Percentiles rank a stretch among this genome's conserved stretches.
phyloP scores from a whole-genome alignment of 2,888 invertebrate genomes.

The Pachydiplax longipennis region DNA sequence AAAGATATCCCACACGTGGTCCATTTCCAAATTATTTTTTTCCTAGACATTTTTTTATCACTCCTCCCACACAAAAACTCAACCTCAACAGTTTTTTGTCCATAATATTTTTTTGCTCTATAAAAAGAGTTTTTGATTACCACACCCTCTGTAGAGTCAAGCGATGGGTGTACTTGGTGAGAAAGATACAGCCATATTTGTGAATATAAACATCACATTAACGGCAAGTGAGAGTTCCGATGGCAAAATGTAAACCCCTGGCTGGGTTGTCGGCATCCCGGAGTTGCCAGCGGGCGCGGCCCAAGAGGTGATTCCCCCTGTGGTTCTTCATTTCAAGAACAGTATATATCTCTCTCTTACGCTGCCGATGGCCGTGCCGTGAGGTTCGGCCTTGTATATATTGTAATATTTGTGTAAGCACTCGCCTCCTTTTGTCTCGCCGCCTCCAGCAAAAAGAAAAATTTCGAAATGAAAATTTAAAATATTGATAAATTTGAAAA shows the following conservation, averaged over 20 bases:
- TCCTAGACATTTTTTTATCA: background rate
- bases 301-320: conserved; percentile 25
- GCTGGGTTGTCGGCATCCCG: conserved; percentile 43
- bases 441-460: background rate
- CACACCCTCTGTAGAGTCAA: conserved; percentile 42
- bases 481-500: too few relatives aligned
- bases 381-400: background rate
- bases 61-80: background rate
- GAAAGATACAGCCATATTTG: conserved; percentile 37
- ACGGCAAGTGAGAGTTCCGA: conserved; percentile 43
- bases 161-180: conserved; percentile 44
- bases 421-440: background rate
- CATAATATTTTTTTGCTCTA: background rate
- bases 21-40: background rate
- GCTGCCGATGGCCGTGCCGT: background rate
- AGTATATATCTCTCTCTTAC: background rate
- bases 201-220: conserved; percentile 4
- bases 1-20: background rate
- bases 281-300: conserved; percentile 45
- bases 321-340: background rate
- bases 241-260: conserved; percentile 3
- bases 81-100: background rate
- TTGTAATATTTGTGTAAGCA: background rate
- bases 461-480: too few relatives aligned
- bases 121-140: background rate